Base-by-base conservation (phyloP, 2,113 vertebrate genomes). In the Poeciliopsis retropinna region DNA sequence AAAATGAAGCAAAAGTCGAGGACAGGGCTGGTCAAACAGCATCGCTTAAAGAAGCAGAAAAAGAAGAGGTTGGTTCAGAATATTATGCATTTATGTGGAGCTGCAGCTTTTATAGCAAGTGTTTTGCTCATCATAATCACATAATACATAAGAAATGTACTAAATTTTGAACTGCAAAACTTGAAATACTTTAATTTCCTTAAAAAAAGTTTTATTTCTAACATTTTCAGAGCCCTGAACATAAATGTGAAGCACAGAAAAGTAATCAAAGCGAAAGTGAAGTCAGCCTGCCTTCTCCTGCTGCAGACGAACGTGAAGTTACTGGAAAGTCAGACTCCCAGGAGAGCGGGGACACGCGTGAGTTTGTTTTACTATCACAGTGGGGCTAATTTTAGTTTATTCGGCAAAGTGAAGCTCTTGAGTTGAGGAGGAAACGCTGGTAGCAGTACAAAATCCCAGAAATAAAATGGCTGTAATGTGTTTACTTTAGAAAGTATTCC, bases 311-410 rank as follows among this genome's bases (percentile, higher is more conserved):
- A 1, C 4, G 17, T 2, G 70, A 75, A 79, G 75, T 54, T 62
- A 63, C 73, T 57, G 87, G 63, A 74, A 76, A 61, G 64, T 44
- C 47, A 4, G 70, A 81, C 62, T n/a, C 76, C n/a, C 83, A 67
- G 61, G 74, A 84, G 27, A 68, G 68, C 17, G 10, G 13, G 29
- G 76, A 84, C 34, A 57, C 67, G 0, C 3, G 91, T 92, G 65
- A 2, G 79, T 80, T 60, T 19, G 19, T 12, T 64, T 71, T 54
- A 12, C 22, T 17, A 31, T 69, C 54, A 51, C 0, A 62, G 31
- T 19, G 25, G 31, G 17, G 9, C 64, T 27, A 17, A 13, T 41
- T 30, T 19, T 9, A 22, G 15, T 31, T 63, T 63, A 9, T 27
- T 13, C 29, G 17, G 3, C 61, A 63, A 31, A 63, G 61, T 30